These are phyloP conservation scores for Patella depressa DNA, from an alignment of 2,888 invertebrate species.

Conservation along the genomic window DNA sequence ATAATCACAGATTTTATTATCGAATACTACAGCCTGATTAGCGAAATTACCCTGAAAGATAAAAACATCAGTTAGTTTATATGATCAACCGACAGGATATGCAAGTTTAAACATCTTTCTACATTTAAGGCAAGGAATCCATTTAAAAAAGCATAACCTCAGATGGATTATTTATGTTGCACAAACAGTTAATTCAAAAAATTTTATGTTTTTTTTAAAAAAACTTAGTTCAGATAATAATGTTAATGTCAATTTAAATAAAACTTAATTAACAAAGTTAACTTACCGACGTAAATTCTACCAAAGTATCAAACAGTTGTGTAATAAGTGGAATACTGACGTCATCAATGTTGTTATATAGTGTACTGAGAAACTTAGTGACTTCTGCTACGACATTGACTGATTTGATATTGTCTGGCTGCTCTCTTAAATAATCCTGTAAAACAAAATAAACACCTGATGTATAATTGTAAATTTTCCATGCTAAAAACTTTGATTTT, in stretches of 20 bases:
- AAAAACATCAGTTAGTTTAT: neutral
- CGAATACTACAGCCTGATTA: conserved; percentile 69
- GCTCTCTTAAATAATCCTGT: conserved; percentile 68
- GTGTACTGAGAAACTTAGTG: conserved; percentile 63
- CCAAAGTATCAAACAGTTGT: conserved; percentile 67
- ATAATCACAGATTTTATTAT: conserved; percentile 70
- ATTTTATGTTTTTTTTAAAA: too few relatives aligned
- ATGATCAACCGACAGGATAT: too few relatives aligned
- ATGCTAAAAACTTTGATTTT: too few relatives aligned
- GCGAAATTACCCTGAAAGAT: conserved; percentile 62
- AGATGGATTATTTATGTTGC: too few relatives aligned
- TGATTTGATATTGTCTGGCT: conserved; percentile 71
- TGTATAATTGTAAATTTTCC: too few relatives aligned
- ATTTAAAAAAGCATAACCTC: too few relatives aligned
- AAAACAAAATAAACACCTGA: conserved; percentile 20
- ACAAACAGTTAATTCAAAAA: too few relatives aligned
- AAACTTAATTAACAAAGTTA: too few relatives aligned
- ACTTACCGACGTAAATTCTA: conserved; percentile 67
- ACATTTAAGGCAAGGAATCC: too few relatives aligned
- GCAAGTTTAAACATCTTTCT: too few relatives aligned
- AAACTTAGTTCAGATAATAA: too few relatives aligned
- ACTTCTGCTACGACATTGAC: conserved; percentile 69
- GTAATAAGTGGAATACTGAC: conserved; percentile 62
- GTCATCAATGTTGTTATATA: conserved; percentile 64
- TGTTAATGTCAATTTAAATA: too few relatives aligned